phyloP scores from a whole-genome alignment of 2,113 vertebrate genomes.

The Trematomus loennbergii region DNA sequence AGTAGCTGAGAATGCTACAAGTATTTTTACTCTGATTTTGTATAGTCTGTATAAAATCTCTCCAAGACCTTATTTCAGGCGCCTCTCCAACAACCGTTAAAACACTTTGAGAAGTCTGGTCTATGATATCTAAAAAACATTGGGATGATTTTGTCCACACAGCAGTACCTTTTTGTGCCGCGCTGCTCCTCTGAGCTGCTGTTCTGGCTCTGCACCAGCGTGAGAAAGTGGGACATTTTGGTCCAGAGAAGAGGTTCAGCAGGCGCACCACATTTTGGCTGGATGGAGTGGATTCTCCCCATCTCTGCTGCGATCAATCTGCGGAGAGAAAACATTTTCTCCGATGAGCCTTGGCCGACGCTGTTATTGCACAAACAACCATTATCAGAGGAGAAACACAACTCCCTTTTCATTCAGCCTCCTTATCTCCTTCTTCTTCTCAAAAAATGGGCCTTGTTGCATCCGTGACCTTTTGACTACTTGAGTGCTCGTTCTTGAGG shows the following conservation, averaged over 20 bases:
- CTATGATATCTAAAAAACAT: background rate
- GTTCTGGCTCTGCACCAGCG: conserved; percentile 60
- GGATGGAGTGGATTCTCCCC: conserved; percentile 83
- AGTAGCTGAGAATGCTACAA: too few relatives aligned
- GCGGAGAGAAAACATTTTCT: conserved; percentile 56
- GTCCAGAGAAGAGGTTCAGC: conserved; percentile 79
- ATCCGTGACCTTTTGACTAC: conserved; percentile 62
- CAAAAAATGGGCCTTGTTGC: conserved; percentile 41
- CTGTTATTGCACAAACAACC: conserved; percentile 67
- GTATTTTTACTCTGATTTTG: too few relatives aligned
- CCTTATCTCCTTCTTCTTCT: conserved; percentile 63
- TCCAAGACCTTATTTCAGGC: too few relatives aligned
- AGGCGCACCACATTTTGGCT: conserved; percentile 40
- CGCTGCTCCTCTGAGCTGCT: conserved; percentile 4
- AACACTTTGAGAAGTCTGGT: too few relatives aligned
- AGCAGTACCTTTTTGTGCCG: conserved; percentile 44
- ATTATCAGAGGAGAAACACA: conserved; percentile 60
- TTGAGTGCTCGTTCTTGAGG: conserved; percentile 43
- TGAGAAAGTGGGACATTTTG: conserved; percentile 79
- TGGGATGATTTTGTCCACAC: background rate
- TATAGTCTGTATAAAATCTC: too few relatives aligned
- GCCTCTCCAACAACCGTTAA: too few relatives aligned
- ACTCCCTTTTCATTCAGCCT: conserved; percentile 70
- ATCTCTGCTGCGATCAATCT: conserved; percentile 83
- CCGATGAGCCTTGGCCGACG: conserved; percentile 43